Evolutionary conservation across 2,888 invertebrate species (phyloP), one percentile per base, ranked within the genome.

Genomic region (Endotricha flammealis): DNA sequence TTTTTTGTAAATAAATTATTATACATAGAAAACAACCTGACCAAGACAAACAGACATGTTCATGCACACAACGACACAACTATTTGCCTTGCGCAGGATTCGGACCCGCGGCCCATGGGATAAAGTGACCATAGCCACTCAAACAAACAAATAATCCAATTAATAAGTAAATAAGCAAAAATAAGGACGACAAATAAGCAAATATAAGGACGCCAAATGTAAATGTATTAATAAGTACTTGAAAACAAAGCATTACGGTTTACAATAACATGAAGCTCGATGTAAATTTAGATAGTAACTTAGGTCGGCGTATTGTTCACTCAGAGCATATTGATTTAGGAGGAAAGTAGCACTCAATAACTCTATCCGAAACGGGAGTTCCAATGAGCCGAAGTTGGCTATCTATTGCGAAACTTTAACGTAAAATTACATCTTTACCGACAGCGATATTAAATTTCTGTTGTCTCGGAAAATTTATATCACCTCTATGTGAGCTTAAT

Each of bases 371-470:
- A 68, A 63, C 56, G 47, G 55, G 53, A 58, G 53, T 64, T 59
- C 57, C 68, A 73, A 70, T 71, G 67, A 67, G 58, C 48, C 60
- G 44, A 73, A 73, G 57, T 73, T 68, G 62, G 67, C 68, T 72
- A 80, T 75, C 78, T 78, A 79, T 81, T 77, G 70, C 66, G 59
- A 73, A 82, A 82, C 73, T 81, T 82, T 59, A 63, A 53, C 63
- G 71, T 66, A 73, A 75, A 79, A 80, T 79, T 77, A 77, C 72
- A 68, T 71, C 70, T 75, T 78, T 72, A 71, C 65, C 62, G 55
- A n/a, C n/a, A n/a, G 51, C 59, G 71, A 79, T 81, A 82, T 82
- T 80, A 82, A 81, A 82, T 81, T 81, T 79, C 77, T 72, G 64
- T 76, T 78, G 77, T 77, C 76, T 73, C 64, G 61, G 62, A 44